These are phyloP conservation scores for Bombus turneri DNA, from an alignment of 1,140 invertebrate species.

Conservation along the genomic window DNA sequence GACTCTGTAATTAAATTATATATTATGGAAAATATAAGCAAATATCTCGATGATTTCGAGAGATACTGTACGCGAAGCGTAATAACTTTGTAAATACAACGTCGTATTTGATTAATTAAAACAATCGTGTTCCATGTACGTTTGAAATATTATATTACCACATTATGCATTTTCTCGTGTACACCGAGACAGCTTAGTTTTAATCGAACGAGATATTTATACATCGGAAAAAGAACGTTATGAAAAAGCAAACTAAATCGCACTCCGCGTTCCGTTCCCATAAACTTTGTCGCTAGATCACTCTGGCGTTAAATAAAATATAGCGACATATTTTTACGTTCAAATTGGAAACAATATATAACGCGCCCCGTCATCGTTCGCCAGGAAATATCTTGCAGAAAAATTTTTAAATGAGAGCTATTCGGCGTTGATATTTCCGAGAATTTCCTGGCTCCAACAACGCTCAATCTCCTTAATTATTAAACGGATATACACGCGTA, in stretches of 20 bases:
- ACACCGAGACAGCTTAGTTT: not conserved
- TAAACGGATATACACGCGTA: no score
- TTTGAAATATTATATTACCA: not conserved
- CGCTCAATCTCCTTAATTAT: not conserved
- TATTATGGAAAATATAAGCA: no score
- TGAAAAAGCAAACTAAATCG: not conserved
- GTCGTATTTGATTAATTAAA: not conserved
- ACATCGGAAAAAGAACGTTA: no score
- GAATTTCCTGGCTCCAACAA: not conserved
- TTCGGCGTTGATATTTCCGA: not conserved
- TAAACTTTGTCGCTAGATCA: not conserved
- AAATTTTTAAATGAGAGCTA: not conserved
- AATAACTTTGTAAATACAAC: no score
- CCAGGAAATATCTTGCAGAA: not conserved
- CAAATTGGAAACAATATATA: constrained; percentile 17
- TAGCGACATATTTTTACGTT: constrained; percentile 3
- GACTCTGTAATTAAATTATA: no score
- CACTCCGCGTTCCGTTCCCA: not conserved
- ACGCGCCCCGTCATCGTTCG: not conserved
- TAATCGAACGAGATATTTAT: constrained; percentile 10
- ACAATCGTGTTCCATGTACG: not conserved
- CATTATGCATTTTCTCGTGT: not conserved
- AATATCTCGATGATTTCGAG: no score
- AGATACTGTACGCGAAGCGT: no score
- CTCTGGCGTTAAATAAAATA: not conserved